Conservation (phyloP, 2,888 invertebrate species). For the Campoplex capitator region DNA sequence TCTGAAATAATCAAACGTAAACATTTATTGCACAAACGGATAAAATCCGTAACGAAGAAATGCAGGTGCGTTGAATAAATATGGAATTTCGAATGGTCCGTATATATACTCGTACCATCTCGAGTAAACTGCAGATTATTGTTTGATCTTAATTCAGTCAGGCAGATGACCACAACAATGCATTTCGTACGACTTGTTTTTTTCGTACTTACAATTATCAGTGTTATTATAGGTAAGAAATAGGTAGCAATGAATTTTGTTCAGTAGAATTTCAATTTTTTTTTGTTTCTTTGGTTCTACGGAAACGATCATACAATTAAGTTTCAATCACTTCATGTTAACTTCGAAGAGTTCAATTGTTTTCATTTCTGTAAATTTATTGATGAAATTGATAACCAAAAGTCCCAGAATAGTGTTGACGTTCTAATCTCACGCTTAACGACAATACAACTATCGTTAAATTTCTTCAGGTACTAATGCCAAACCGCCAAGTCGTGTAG, state of each 20-base stretch:
- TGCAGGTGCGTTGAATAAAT: neutral
- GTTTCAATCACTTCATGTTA: too few species aligned
- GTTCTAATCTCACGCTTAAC: neutral
- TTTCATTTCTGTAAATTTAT: neutral
- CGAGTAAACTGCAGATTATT: neutral
- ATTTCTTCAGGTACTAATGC: slow-evolving; percentile 22
- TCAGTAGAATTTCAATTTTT: too few species aligned
- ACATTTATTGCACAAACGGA: neutral
- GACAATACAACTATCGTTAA: too few species aligned
- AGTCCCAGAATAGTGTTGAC: neutral
- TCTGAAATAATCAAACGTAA: neutral
- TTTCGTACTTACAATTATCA: neutral
- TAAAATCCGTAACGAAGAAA: neutral
- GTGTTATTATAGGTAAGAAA: slow-evolving; percentile 18
- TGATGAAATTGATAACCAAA: neutral
- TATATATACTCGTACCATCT: neutral
- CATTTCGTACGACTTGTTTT: neutral
- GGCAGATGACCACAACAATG: neutral
- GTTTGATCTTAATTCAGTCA: neutral
- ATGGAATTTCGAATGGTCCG: neutral
- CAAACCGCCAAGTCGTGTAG: slow-evolving; percentile 58
- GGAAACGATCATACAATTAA: too few species aligned
- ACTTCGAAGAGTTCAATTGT: neutral
- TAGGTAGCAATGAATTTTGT: neutral
- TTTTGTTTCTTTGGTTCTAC: too few species aligned